Conservation (phyloP, 2,888 invertebrate species). For the Macrosiphum euphorbiae region DNA sequence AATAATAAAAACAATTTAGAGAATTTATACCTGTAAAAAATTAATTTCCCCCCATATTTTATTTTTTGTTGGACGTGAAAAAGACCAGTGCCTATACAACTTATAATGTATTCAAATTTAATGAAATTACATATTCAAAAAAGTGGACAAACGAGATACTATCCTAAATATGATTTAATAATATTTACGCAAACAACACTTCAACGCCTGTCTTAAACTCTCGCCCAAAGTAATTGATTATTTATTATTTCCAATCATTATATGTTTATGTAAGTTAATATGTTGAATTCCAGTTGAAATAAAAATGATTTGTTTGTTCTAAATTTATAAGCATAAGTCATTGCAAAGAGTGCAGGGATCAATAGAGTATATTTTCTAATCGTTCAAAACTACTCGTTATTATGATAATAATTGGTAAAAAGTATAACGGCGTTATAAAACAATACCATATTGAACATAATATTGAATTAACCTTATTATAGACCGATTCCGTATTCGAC, state of each 20-base stretch:
- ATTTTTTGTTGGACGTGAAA: neutral
- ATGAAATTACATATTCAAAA: neutral
- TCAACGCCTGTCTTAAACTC: neutral
- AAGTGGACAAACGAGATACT: slow-evolving; percentile 24
- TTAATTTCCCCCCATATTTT: neutral
- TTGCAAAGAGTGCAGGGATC: neutral
- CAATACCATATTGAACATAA: neutral
- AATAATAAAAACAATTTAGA: neutral
- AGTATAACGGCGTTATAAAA: neutral
- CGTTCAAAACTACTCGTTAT: neutral
- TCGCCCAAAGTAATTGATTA: neutral
- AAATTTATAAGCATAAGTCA: neutral
- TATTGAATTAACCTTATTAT: neutral
- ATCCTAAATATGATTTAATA: neutral
- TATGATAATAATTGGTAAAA: neutral
- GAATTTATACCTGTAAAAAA: neutral
- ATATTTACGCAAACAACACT: neutral
- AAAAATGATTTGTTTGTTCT: neutral
- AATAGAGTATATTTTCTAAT: neutral
- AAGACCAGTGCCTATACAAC: neutral
- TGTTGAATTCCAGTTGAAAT: neutral
- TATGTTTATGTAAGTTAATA: neutral
- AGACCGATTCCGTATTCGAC: neutral
- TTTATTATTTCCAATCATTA: neutral
- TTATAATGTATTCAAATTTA: neutral